Evolutionary conservation across 2,888 invertebrate species (phyloP), one percentile per base, ranked within the genome.

Genomic region (Vandiemenella viatica): DNA sequence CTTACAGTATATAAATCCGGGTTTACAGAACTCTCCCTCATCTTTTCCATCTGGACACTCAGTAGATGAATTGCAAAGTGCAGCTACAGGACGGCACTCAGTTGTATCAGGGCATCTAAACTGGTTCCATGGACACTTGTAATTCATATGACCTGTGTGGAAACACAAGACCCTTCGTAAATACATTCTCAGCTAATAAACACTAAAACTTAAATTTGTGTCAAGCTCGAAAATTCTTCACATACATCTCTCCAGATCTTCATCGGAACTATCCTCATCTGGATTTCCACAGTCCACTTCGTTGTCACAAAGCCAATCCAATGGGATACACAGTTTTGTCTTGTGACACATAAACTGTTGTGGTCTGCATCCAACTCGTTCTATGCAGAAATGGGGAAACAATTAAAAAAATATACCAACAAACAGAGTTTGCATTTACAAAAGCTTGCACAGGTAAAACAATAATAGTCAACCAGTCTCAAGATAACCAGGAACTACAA

Each of bases 271-370:
- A 67, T 85, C 79, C 3, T 69, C 65, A 38, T 66, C 71, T 50
- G 69, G 63, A 19, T 70, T 67, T n/a, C 81, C 82, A 66, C 86
- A 86, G 67, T 86, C 85, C 37, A 70, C 67, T 63, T 83, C 81
- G 45, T 80, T 80, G 67, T 87, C 86, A 68, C 86, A 87, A 55
- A 79, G 71, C 83, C 84, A 84, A 59, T 77, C 76, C 51, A 69
- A 70, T 55, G 84, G 81, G 61, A 88, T 75, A 69, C 87, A 88
- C 64, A 77, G 78, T 50, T 75, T 74, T 56, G 79, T 79, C 54
- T 69, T 65, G 52, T 66, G 68, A 67, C 91, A 91, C 53, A 77
- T 77, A 68, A 89, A 89, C 69, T 83, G 81, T 16, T 77, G 77
- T 55, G 72, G 70, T 58, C 73, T 73, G 67, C 83, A 83, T 55